Conservation (phyloP, 2,888 invertebrate species). For the Mythimna loreyi region DNA sequence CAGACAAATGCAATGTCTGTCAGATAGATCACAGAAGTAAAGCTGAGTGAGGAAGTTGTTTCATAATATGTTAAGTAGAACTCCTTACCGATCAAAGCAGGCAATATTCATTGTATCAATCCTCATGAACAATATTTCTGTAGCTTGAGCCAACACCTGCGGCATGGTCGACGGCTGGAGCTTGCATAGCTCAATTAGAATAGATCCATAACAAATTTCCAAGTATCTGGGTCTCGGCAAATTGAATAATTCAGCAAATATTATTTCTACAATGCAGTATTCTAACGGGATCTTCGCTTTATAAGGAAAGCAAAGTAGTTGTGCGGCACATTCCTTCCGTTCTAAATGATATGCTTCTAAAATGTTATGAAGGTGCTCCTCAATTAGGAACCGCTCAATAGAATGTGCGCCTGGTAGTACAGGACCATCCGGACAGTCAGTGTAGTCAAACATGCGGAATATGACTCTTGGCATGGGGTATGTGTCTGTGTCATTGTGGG, state of each 20-base stretch:
- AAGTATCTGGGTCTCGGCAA: conserved; percentile 97
- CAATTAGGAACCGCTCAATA: conserved; percentile 99
- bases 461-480: conserved; percentile 99
- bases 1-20: too few species aligned
- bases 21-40: too few species aligned
- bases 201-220: conserved; percentile 98
- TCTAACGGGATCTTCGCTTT: conserved; percentile 98
- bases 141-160: conserved; percentile 99
- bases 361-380: conserved; percentile 98
- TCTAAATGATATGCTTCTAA: conserved; percentile 96
- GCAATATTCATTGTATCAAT: conserved; percentile 99
- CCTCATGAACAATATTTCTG: conserved; percentile 98
- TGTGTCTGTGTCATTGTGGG: conserved; percentile 96
- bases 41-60: too few species aligned
- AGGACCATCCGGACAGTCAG: conserved; percentile 98
- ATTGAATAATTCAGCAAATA: conserved; percentile 98
- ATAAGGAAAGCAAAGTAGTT: conserved; percentile 97
- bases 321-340: conserved; percentile 98
- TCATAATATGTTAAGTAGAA: background rate
- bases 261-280: conserved; percentile 99
- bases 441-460: conserved; percentile 99
- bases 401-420: conserved; percentile 98
- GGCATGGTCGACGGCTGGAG: conserved; percentile 99
- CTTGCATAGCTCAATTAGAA: conserved; percentile 99
- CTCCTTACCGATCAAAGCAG: conserved; percentile 95